Percentiles rank a stretch among this genome's conserved stretches.
These are phyloP conservation scores for Lepeophtheirus salmonis DNA, from an alignment of 1,140 invertebrate genomes.

Conservation along the genomic window DNA sequence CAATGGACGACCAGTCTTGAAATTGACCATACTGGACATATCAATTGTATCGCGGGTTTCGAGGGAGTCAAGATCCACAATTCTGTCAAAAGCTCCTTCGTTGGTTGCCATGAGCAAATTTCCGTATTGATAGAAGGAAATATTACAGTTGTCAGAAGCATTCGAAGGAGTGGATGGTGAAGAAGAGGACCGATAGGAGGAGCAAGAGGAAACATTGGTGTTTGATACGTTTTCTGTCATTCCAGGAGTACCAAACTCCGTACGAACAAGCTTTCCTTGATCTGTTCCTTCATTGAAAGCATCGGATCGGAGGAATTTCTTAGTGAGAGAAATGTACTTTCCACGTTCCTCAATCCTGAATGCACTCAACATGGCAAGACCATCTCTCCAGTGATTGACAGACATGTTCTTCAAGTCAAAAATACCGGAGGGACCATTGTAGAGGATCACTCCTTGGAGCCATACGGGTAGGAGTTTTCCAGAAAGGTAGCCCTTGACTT, in stretches of 20 bases:
- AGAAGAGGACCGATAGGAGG: too few species aligned
- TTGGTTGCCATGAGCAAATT: constrained; percentile 25
- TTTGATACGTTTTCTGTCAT: neutral
- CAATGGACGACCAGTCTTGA: constrained; percentile 22
- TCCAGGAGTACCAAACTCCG: constrained; percentile 1
- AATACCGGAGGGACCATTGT: constrained; percentile 2
- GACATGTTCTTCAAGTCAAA: neutral
- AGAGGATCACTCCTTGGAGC: neutral
- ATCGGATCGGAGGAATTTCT: neutral
- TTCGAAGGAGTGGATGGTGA: too few species aligned
- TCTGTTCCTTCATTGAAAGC: neutral
- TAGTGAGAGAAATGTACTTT: neutral
- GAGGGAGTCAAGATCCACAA: constrained; percentile 24
- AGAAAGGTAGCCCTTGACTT: too few species aligned
- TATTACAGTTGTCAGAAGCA: constrained; percentile 22
- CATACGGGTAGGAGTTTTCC: constrained; percentile 14
- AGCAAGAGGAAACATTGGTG: too few species aligned
- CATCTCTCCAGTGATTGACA: constrained; percentile 4
- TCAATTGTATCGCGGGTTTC: constrained; percentile 21
- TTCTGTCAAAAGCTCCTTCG: constrained; percentile 22
- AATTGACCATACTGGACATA: constrained; percentile 4
- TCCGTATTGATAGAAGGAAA: constrained; percentile 22
- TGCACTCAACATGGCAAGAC: neutral
- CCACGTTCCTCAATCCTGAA: neutral
- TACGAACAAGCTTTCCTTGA: too few species aligned